Base-by-base conservation (phyloP, 2,797 vertebrate genomes). In the Hybognathus amarus region DNA sequence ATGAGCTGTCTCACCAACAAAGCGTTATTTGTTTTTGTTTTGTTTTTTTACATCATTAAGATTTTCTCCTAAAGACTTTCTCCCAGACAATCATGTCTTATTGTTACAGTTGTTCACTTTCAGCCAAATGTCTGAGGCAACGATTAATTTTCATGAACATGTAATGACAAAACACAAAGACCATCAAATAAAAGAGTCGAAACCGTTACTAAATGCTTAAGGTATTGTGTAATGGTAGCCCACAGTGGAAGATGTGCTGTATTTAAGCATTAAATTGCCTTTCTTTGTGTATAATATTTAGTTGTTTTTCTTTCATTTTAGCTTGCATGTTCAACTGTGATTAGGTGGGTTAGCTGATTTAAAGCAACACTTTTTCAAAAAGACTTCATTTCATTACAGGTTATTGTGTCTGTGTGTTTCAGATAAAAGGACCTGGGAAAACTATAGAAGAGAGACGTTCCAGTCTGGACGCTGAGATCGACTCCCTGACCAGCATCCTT, bases 401-500 rank as follows among this genome's bases (percentile, higher is more conserved):
- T 73, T 50, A 79, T 40, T 81, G 50, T 88, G 81, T 85, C 42
- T 42, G 42, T 79, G 36, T 81, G 20, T 85, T 11, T 2, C 90
- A 98, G 97, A 93, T 94, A 80, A 97, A 96, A 89, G 95, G 95
- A 12, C 95, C 96, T 3, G 95, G 95, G 87, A 99, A 99, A 92
- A 98, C 97, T 0, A 91, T 99, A 82, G 95, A 97, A 84, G 97
- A 99, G 91, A 94, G 98, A 24, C 95, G 97, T 18, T 98, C 97
- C 83, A 99, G 97, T 87, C 91, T 99, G 88, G 97, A 99, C 10
- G 97, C 97, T 0, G 97, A 99, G 92, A 99, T 99, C 0, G 97
- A 99, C 90, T 99, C 98, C 4, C 90, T 99, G 90, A 99, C 98
- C 87, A 99, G 97, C 85, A 99, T 99, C 90, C 91, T 99, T 89